Evolutionary conservation across 1,140 invertebrate genomes (phyloP).

Genomic region (Drosophila melanogaster): Release_6_plus_ISO1_MT NT_033779.5:17154501-17155000

Average conservation of each 20-base stretch:
- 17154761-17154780: slow-evolving; percentile 84
- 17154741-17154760: slow-evolving; percentile 31
- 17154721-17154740: neutral
- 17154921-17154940: slow-evolving; percentile 79
- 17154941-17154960: slow-evolving; percentile 78
- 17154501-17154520: neutral
- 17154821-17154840: slow-evolving; percentile 5
- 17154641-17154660: neutral
- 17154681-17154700: neutral
- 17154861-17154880: slow-evolving; percentile 50
- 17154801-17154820: slow-evolving; percentile 45
- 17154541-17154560: slow-evolving; percentile 60
- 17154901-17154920: slow-evolving; percentile 72
- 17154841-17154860: slow-evolving; percentile 35
- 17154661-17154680: no score
- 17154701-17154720: neutral
- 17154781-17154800: slow-evolving; percentile 63
- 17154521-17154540: neutral
- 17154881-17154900: slow-evolving; percentile 72
- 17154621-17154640: neutral
- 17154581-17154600: slow-evolving; percentile 54
- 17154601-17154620: neutral
- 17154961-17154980: slow-evolving; percentile 40
- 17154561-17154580: slow-evolving; percentile 80
- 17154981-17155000: slow-evolving; percentile 56